Base-by-base conservation (phyloP, 2,113 vertebrate species). In the Coryphaenoides rupestris region DNA sequence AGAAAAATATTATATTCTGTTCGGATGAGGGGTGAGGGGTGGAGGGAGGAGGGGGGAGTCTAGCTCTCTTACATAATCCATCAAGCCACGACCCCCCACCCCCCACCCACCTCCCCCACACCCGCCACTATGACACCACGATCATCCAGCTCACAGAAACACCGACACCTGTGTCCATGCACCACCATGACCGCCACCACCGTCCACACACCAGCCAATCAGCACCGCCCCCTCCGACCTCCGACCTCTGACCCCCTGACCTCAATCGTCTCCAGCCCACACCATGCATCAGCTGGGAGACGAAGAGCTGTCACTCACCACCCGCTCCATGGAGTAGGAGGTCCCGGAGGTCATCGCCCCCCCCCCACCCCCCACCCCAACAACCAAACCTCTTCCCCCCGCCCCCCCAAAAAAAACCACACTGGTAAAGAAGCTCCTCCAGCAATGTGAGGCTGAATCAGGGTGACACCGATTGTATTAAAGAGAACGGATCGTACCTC, bases 151-250 rank as follows among this genome's bases (percentile, higher is more conserved):
- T 71, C 79, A 77, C 74, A 81, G 33, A 40, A 40, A 40, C 33
- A 40, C 33, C 33, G 9, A 40, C 33, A 40, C 33, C 33, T 40
- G 7, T 40, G 33, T 80, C 82, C 86, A 86, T 90, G 80, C 85
- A 87, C 89, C 84, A 88, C 80, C 77, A 75, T 80, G 89, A 90
- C 89, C 77, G 60, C 81, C 86, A 81, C 87, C 86, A 80, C 80
- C 82, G 86, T 45, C 40, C 40, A 45, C 5, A 87, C 78, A 87
- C 83, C 86, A 86, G 83, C 79, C 77, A 84, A 79, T 80, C 77
- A 15, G 65, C 86, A 83, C 88, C 82, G 84, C 77, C 69, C 57
- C 77, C 74, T 80, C 49, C 74, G 74, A 81, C 73, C 81, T 69
- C 76, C 66, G 77, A 83, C 69, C 69, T 76, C 75, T 73, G 77